Percentiles rank a stretch among this genome's conserved stretches.
Conservation (phyloP, 2,888 invertebrate genomes). For the Hydroisotoma schaefferi region DNA sequence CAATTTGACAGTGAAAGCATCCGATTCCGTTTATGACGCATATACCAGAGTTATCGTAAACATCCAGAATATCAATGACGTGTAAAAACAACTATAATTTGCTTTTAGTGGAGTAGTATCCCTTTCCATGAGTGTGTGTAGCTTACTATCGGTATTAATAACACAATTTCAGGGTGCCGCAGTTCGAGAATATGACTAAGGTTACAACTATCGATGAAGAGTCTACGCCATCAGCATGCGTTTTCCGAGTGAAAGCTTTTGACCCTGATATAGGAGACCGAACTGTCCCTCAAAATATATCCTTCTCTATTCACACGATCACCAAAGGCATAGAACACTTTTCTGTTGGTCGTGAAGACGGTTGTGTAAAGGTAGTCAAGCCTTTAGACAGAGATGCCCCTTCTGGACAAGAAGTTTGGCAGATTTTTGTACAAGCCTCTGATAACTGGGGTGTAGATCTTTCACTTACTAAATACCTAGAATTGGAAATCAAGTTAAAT, state of each 20-base stretch:
- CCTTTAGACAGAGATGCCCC: slow-evolving; percentile 87
- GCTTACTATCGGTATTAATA: neutral
- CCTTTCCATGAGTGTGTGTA: neutral
- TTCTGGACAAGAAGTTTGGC: slow-evolving; percentile 75
- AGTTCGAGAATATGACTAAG: slow-evolving; percentile 64
- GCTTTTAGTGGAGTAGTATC: neutral
- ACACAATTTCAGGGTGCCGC: slow-evolving; percentile 67
- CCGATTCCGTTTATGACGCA: slow-evolving; percentile 79
- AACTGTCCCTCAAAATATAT: slow-evolving; percentile 70
- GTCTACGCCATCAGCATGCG: slow-evolving; percentile 64
- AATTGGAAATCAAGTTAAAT: slow-evolving; percentile 61
- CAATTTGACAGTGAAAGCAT: slow-evolving; percentile 74
- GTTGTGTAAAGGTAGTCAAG: slow-evolving; percentile 64
- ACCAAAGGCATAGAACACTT: slow-evolving; percentile 70
- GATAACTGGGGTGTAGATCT: slow-evolving; percentile 65
- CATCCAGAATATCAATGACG: slow-evolving; percentile 31
- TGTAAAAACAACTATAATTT: neutral
- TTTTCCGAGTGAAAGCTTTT: slow-evolving; percentile 69
- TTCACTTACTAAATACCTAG: slow-evolving; percentile 62
- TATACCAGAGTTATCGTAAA: slow-evolving; percentile 73
- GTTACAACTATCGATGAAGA: slow-evolving; percentile 75
- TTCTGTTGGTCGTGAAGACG: slow-evolving; percentile 66
- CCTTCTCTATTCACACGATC: slow-evolving; percentile 69
- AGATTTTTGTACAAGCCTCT: slow-evolving; percentile 64
- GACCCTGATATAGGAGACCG: slow-evolving; percentile 81